Conservation (phyloP, 1,140 invertebrate genomes). For the Papilio polytes region DNA sequence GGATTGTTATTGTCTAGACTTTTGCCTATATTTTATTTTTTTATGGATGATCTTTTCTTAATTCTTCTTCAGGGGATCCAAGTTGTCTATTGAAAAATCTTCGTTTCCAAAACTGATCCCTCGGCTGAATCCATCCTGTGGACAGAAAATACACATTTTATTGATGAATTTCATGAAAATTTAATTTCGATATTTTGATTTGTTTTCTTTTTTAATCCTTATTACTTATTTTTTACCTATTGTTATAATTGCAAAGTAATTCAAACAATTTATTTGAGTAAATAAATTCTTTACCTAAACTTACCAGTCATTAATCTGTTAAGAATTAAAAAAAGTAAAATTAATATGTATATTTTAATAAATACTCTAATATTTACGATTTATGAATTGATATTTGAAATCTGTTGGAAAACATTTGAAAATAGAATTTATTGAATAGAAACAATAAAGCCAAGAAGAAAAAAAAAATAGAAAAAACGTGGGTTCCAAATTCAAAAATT, state of each 20-base stretch:
- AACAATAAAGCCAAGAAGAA: too few relatives aligned
- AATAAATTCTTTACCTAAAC: conserved; percentile 38
- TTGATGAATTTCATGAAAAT: not conserved
- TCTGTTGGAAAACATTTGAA: too few relatives aligned
- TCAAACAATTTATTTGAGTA: not conserved
- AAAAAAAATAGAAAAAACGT: too few relatives aligned
- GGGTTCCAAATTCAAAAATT: too few relatives aligned
- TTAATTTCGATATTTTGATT: too few relatives aligned
- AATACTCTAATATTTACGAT: conserved; percentile 5
- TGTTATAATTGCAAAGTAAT: too few relatives aligned
- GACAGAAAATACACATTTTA: conserved; percentile 62
- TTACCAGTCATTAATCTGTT: conserved; percentile 61
- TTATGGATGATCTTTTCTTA: conserved; percentile 61
- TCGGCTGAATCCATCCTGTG: conserved; percentile 92
- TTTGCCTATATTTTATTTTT: conserved; percentile 62
- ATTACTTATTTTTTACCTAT: too few relatives aligned
- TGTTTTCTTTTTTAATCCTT: too few relatives aligned
- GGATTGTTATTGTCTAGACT: conserved; percentile 62
- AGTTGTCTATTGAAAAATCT: conserved; percentile 92
- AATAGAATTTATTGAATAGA: too few relatives aligned
- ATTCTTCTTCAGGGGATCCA: conserved; percentile 89
- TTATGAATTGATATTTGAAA: too few relatives aligned
- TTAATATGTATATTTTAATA: conserved; percentile 28
- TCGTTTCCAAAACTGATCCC: conserved; percentile 92
- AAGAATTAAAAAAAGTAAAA: conserved; percentile 47